Conservation (phyloP, 1,140 invertebrate species). For the Lasaia peninsularis region DNA sequence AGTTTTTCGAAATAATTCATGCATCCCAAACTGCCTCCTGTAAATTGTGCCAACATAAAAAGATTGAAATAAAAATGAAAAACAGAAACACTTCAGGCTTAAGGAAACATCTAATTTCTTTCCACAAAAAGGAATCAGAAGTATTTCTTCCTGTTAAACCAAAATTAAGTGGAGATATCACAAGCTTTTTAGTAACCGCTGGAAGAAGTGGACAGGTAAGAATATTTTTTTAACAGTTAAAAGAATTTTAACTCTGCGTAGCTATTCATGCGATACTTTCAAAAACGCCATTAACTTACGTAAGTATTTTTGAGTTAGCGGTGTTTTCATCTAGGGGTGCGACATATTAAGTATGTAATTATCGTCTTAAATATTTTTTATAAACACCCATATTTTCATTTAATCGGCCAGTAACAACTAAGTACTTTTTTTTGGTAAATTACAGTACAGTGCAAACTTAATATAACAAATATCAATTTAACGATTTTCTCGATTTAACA, state of each 20-base stretch:
- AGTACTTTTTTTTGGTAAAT: conserved; percentile 26
- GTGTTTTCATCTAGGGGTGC: conserved; percentile 19
- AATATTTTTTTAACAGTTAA: conserved; percentile 23
- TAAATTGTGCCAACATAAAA: conserved; percentile 31
- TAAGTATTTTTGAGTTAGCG: conserved; percentile 29
- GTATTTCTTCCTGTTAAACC: conserved; percentile 26
- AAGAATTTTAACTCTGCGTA: conserved; percentile 20
- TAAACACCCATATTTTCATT: conserved; percentile 23
- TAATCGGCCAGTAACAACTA: conserved; percentile 24
- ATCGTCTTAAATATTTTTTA: conserved; percentile 23
- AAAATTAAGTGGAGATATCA: conserved; percentile 29
- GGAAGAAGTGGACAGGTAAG: conserved; percentile 26
- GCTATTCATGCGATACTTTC: conserved; percentile 25
- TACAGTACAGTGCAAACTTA: conserved; percentile 24
- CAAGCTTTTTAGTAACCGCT: conserved; percentile 27
- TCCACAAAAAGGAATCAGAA: conserved; percentile 23
- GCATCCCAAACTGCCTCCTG: conserved; percentile 26
- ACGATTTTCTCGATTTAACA: conserved; percentile 22
- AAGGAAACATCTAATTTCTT: conserved; percentile 27
- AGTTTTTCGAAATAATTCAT: conserved; percentile 32
- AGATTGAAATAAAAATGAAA: conserved; percentile 31
- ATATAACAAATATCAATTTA: conserved; percentile 24
- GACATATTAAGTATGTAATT: conserved; percentile 26
- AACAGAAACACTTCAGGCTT: conserved; percentile 30
- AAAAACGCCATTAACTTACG: conserved; percentile 28